These are phyloP conservation scores for Onychomys arenicola DNA, from an alignment of 2,797 vertebrate genomes.

Conservation along the genomic window DNA sequence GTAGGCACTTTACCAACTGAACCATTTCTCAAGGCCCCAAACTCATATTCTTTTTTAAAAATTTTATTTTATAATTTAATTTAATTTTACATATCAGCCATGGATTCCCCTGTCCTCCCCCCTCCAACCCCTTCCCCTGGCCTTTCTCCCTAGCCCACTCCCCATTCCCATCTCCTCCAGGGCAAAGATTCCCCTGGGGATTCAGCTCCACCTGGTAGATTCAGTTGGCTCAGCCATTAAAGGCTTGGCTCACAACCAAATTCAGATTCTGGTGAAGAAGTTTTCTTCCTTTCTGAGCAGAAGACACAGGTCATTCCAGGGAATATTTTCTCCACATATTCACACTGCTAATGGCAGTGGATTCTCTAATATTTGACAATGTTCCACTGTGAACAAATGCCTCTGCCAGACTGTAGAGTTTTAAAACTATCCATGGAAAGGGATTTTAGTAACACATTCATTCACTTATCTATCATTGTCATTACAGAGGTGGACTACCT, in stretches of 20 bases:
- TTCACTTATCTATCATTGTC: background rate
- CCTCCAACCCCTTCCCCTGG: too few species aligned
- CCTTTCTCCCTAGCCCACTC: too few species aligned
- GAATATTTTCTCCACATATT: background rate
- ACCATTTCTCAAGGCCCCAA: background rate
- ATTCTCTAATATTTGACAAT: background rate
- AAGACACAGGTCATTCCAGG: background rate
- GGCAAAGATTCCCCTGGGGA: too few species aligned
- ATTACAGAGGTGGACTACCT: background rate
- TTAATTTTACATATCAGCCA: too few species aligned
- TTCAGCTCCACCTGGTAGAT: too few species aligned
- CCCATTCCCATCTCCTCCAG: too few species aligned
- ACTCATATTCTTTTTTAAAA: background rate
- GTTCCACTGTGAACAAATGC: background rate
- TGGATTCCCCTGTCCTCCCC: too few species aligned
- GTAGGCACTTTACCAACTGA: too few species aligned
- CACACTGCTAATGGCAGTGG: accelerated
- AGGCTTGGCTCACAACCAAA: too few species aligned
- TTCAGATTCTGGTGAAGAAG: background rate
- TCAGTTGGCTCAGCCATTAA: too few species aligned
- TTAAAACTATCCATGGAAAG: background rate
- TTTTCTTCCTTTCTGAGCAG: background rate
- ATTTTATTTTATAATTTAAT: too few species aligned
- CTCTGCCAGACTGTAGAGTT: background rate
- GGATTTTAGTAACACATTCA: background rate